These are phyloP conservation scores for Alectoris magna DNA, from an alignment of 2,797 vertebrate species.

Conservation along the genomic window DNA sequence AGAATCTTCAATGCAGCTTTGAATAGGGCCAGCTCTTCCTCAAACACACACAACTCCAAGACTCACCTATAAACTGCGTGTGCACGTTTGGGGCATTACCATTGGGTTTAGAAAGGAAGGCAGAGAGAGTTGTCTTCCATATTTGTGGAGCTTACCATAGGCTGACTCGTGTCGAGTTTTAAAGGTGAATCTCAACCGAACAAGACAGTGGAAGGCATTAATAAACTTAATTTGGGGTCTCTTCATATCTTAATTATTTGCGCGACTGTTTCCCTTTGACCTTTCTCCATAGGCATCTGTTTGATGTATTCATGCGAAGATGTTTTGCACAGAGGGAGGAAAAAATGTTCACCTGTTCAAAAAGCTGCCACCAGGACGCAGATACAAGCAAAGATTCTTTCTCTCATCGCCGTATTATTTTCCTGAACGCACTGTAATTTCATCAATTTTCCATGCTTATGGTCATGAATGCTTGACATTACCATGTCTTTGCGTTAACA, in stretches of 20 bases:
- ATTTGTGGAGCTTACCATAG: neutral
- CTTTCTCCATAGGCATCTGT: conserved; percentile 75
- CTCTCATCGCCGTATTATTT: conserved; percentile 80
- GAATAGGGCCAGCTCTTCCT: neutral
- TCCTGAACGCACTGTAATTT: conserved; percentile 90
- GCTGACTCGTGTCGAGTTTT: neutral
- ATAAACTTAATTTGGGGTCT: conserved; percentile 43
- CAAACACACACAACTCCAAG: neutral
- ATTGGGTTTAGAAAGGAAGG: neutral
- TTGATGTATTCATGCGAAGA: conserved; percentile 75
- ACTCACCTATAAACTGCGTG: neutral
- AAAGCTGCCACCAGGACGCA: conserved; percentile 80
- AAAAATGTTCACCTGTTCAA: conserved; percentile 85
- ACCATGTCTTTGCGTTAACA: conserved; percentile 86
- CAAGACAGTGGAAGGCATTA: conserved; percentile 22
- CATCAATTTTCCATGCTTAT: conserved; percentile 91
- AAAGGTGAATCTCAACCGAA: neutral
- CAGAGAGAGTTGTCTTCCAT: neutral
- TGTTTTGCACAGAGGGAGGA: conserved; percentile 67
- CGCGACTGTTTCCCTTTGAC: conserved; percentile 77
- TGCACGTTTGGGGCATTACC: neutral
- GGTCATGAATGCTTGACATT: conserved; percentile 87
- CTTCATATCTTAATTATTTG: conserved; percentile 82
- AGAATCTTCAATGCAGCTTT: neutral
- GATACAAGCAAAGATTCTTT: conserved; percentile 81